Percentiles rank a stretch among this genome's conserved stretches.
These are phyloP conservation scores for Drosophila sp. DNA, from an alignment of 1,140 invertebrate genomes.

Conservation along the genomic window DNA sequence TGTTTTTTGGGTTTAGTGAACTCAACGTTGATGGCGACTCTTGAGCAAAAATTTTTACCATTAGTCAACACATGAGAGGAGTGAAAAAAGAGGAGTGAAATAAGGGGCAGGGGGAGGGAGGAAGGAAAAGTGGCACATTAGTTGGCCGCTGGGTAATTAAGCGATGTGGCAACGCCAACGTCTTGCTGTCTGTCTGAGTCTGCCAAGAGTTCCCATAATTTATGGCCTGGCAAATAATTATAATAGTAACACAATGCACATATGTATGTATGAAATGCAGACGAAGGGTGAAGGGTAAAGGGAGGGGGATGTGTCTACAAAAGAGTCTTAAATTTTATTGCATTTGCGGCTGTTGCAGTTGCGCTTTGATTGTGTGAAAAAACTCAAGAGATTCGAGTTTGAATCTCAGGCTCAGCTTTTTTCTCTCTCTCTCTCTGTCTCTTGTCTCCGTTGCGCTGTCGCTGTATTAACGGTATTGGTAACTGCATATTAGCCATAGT, in stretches of 20 bases:
- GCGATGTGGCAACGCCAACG: conserved; percentile 68
- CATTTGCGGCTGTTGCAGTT: conserved; percentile 55
- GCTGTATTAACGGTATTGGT: conserved; percentile 50
- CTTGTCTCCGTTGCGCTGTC: conserved; percentile 19
- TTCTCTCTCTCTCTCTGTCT: background rate
- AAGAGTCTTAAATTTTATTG: conserved; percentile 81
- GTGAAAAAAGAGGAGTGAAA: conserved; percentile 6
- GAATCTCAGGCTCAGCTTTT: conserved; percentile 9
- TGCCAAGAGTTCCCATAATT: conserved; percentile 68
- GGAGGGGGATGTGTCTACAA: conserved; percentile 46
- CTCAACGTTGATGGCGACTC: conserved; percentile 44
- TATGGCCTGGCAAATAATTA: conserved; percentile 77
- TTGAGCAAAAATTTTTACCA: conserved; percentile 63
- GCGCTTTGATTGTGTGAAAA: conserved; percentile 79
- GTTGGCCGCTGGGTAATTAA: conserved; percentile 72
- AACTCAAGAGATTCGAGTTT: conserved; percentile 2
- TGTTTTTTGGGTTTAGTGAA: conserved; percentile 69
- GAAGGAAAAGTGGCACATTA: conserved; percentile 47
- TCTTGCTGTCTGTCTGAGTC: conserved; percentile 23
- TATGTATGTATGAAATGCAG: background rate
- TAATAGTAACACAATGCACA: conserved; percentile 77
- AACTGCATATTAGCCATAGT: conserved; percentile 49
- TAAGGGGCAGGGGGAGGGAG: background rate
- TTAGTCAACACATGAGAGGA: conserved; percentile 45
- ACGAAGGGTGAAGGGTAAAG: background rate